phyloP scores from a whole-genome alignment of 1,140 invertebrate genomes.

The Lerema accius region DNA sequence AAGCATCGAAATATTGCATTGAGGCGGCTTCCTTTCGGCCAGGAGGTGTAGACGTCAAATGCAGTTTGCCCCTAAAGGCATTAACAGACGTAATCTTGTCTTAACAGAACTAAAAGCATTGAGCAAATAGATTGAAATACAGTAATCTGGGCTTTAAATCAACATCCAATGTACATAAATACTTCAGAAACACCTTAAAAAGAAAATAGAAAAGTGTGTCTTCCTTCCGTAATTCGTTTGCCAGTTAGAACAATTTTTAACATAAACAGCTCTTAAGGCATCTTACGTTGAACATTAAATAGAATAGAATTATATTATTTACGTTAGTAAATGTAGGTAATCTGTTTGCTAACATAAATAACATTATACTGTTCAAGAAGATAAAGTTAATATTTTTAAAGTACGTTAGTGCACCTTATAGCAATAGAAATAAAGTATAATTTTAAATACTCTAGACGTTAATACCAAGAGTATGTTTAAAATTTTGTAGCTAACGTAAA shows the following conservation, averaged over 20 bases:
- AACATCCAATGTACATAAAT: constrained; percentile 8
- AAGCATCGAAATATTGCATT: no score
- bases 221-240: no score
- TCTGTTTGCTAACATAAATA: not conserved
- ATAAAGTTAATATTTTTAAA: not conserved
- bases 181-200: not conserved
- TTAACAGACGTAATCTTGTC: constrained; percentile 27
- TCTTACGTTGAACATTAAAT: not conserved
- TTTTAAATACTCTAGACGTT: not conserved
- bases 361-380: not conserved
- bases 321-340: not conserved
- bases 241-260: no score
- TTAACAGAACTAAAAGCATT: constrained; percentile 26
- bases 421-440: not conserved
- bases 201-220: no score
- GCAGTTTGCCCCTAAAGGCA: constrained; percentile 6
- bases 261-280: no score
- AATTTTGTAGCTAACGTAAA: not conserved
- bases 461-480: not conserved
- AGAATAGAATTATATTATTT: not conserved
- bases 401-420: not conserved
- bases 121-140: constrained; percentile 21
- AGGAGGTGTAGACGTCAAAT: not conserved
- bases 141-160: constrained; percentile 26
- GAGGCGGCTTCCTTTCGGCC: no score